Base-by-base conservation (phyloP, 2,113 vertebrate species). In the Menidia beryllina region DNA sequence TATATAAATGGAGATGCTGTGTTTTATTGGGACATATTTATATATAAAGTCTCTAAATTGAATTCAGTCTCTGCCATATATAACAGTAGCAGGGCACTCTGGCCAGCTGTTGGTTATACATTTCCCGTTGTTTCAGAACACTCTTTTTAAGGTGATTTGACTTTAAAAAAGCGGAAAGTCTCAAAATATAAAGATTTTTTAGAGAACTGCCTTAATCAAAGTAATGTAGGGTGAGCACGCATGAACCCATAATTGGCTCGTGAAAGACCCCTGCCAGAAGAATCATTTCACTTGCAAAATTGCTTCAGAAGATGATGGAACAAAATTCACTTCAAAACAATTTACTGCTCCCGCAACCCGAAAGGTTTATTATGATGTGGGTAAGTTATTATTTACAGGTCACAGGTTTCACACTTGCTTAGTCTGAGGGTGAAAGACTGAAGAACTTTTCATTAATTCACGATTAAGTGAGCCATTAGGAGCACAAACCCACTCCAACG, bases 401-500 rank as follows among this genome's bases (percentile, higher is more conserved):
- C 30, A 25, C 14, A 27, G 17, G 34, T 55, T 55, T 27, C 52
- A 39, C 25, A 34, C 53, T 62, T 52, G 3, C 19, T 51, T 59
- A 10, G 0, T 49, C 24, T 43, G 50, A n/a, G 30, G 24, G 25
- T 38, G 6, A 63, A 48, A 36, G 2, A 48, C 34, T 30, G 47
- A 34, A 43, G 27, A 69, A 50, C 17, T 52, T 55, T 50, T 43
- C 21, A 23, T 43, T 36, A 36, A 2, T 56, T 24, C 8, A 8
- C 68, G 24, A 58, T 58, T 71, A 30, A 13, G 14, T 23, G 36
- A 65, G 56, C 53, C 21, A 71, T 74, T 66, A 54, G 50, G 17
- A 39, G 34, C 21, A 17, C 45, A 68, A 50, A 57, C 43, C 64
- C 36, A 69, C 55, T 43, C 26, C 45, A 24, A 27, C 58, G 36